Evolutionary conservation across 2,888 invertebrate genomes (phyloP).

Genomic region (Rhaphigaster nebulosa): DNA sequence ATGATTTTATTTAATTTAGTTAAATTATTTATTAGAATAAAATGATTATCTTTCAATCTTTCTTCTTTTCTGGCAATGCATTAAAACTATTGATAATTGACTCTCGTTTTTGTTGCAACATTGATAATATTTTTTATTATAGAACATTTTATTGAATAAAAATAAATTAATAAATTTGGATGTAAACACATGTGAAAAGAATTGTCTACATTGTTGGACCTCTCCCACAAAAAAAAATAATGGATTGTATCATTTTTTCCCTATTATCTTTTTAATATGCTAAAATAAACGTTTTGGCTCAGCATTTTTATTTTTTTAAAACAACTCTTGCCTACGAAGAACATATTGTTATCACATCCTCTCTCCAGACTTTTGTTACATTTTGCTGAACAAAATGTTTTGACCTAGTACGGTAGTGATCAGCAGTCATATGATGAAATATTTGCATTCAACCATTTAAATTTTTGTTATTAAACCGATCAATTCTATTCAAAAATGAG

Average conservation of each 20-base stretch:
- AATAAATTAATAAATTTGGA: background rate
- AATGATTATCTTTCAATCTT: too few species aligned
- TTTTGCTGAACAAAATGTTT: background rate
- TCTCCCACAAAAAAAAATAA: background rate
- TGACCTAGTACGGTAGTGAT: background rate
- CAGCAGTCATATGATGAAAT: background rate
- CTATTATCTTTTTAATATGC: background rate
- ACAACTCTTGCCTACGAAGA: background rate
- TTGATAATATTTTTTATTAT: too few species aligned
- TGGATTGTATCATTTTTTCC: background rate
- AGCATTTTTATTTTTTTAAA: background rate
- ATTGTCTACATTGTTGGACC: background rate
- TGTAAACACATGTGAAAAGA: background rate
- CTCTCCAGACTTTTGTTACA: background rate
- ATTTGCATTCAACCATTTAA: background rate
- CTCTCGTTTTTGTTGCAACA: too few species aligned
- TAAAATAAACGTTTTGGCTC: background rate
- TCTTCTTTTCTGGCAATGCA: too few species aligned
- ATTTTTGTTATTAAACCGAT: too few species aligned
- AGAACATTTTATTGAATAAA: too few species aligned
- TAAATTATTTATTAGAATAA: too few species aligned
- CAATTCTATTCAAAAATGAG: too few species aligned
- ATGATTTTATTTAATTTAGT: too few species aligned
- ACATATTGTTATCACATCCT: background rate
- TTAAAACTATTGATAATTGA: too few species aligned